Evolutionary conservation across 2,113 vertebrate species (phyloP).

Genomic region (Carassius gibelio): DNA sequence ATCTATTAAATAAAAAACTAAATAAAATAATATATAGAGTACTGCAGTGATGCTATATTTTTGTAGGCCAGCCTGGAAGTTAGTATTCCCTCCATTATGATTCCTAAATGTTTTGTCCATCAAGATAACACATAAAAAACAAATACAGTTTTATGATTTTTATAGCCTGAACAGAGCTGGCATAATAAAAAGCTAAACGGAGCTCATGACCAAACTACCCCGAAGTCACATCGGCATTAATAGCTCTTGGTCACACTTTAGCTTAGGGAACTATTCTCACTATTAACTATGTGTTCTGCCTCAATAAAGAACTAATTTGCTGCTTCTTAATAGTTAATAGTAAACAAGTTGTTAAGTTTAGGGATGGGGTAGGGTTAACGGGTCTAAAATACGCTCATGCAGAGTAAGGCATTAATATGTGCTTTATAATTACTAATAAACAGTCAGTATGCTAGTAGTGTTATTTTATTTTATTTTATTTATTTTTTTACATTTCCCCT

Average conservation of each 20-base stretch:
- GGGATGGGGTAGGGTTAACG: background rate
- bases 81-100: background rate
- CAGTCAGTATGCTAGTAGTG: too few relatives aligned
- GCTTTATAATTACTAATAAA: too few relatives aligned
- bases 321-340: background rate
- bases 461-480: too few relatives aligned
- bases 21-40: background rate
- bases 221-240: too few relatives aligned
- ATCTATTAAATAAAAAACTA: background rate
- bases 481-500: too few relatives aligned
- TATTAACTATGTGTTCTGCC: background rate
- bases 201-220: too few relatives aligned
- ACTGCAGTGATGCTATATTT: background rate
- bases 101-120: background rate
- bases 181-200: background rate
- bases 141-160: background rate
- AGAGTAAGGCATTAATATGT: too few relatives aligned
- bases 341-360: background rate
- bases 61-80: background rate
- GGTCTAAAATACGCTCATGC: too few relatives aligned
- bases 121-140: background rate
- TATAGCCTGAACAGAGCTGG: background rate
- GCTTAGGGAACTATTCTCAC: too few relatives aligned
- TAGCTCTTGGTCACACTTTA: background rate
- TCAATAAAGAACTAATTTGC: background rate